Evolutionary conservation across 2,888 invertebrate species (phyloP), one percentile per base, ranked within the genome.

Genomic region (Aporophyla nigra): DNA sequence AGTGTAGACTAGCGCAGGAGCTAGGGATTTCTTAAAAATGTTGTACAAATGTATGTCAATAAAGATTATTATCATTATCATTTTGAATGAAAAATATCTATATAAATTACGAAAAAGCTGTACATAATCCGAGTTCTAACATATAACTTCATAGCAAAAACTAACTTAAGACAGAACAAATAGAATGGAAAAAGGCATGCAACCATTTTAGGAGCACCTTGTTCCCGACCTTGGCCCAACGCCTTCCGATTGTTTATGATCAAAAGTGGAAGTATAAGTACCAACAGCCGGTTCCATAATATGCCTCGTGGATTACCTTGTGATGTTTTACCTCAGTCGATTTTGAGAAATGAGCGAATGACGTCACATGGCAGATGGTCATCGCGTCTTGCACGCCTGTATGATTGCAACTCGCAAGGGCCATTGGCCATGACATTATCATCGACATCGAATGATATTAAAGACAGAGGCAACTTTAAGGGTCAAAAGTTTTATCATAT

Each of bases 341-440:
- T 77, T 85, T 81, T 70, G 69, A 73, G 78, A 86, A 87, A 80
- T 83, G 74, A 43, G 49, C 73, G 51, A 66, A 74, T 84, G 86
- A 80, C 87, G 74, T 76, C 77, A 78, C 5, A 74, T 75, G 76
- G 80, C 87, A 87, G 87, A 84, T 87, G 86, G 87, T 86, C 83
- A 82, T 72, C 51, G 65, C 53, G 33, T 76, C 66, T 66, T 46
- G 56, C 40, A 24, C 66, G 78, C 84, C 75, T 73, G 78, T 86
- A 76, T 71, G 69, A 71, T 43, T 62, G 61, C 62, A 72, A 71
- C 63, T 49, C 56, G 51, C 62, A 66, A 71, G n/a, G 65, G 71
- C 87, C 86, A 56, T 86, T 21, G 65, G 71, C 87, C 86, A 56
- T 86, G 86, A 82, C 86, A 84, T 87, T 82, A 82, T 76, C 59